These are phyloP conservation scores for Tethea ocularis DNA, from an alignment of 2,888 invertebrate genomes.

Conservation along the genomic window DNA sequence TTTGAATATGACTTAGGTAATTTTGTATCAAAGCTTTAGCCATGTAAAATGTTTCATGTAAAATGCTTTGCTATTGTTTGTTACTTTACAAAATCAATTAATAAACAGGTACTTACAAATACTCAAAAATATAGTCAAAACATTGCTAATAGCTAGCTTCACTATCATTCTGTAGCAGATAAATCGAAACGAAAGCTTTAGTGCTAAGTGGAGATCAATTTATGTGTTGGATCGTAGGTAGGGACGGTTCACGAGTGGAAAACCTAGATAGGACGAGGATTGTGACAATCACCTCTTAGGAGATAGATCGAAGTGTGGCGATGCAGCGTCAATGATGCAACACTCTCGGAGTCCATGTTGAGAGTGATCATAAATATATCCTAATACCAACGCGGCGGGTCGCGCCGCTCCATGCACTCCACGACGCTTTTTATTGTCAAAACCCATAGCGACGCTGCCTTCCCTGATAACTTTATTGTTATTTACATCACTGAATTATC, in stretches of 20 bases:
- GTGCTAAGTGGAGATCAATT: slow-evolving; percentile 12
- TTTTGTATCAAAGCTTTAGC: too few relatives aligned
- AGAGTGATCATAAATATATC: slow-evolving; percentile 70
- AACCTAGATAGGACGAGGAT: slow-evolving; percentile 16
- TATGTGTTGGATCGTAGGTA: slow-evolving; percentile 19
- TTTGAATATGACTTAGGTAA: too few relatives aligned
- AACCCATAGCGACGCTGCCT: slow-evolving; percentile 73
- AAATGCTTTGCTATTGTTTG: too few relatives aligned
- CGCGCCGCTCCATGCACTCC: slow-evolving; percentile 56
- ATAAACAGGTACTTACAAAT: neutral
- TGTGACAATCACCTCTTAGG: slow-evolving; percentile 16
- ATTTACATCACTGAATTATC: slow-evolving; percentile 81
- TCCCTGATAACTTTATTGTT: slow-evolving; percentile 81
- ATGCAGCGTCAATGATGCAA: slow-evolving; percentile 23
- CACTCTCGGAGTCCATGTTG: slow-evolving; percentile 35
- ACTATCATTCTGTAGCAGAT: slow-evolving; percentile 10
- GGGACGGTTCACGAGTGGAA: slow-evolving; percentile 23
- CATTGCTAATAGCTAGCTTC: neutral
- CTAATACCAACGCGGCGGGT: slow-evolving; percentile 63
- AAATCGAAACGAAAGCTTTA: slow-evolving; percentile 13
- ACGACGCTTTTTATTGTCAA: slow-evolving; percentile 79
- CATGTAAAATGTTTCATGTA: too few relatives aligned
- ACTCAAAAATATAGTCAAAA: neutral
- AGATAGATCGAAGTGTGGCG: slow-evolving; percentile 15
- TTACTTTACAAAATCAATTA: neutral